Base-by-base conservation (phyloP, 2,797 vertebrate genomes). In the Ateles fusciceps region DNA sequence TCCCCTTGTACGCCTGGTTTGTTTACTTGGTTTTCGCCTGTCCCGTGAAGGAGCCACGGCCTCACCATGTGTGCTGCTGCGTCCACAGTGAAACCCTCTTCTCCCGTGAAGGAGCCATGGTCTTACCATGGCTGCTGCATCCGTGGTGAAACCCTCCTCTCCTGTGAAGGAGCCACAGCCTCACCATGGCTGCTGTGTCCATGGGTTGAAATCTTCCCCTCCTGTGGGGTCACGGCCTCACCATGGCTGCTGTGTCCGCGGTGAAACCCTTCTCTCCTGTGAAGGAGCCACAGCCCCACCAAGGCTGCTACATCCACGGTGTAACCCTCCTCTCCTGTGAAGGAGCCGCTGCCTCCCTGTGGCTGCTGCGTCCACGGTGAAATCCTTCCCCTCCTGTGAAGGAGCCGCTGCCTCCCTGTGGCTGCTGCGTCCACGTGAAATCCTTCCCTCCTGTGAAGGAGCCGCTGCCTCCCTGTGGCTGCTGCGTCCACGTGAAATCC, bases 311-410 rank as follows among this genome's bases (percentile, higher is more conserved):
- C 3, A 1, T 50, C 48, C 48, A 15, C 14, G 0, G 14, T 50
- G 50, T 17, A 17, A 50, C 4, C 50, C 5, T 50, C 15, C 50
- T 2, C 17, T 50, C 50, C 50, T 19, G 15, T 50, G 50, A 14
- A 48, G 48, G 15, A 50, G 50, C 1, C 50, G 19, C 50, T 0
- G 50, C 15, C 15, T 50, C 15, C 5, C 15, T 14, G 5, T 1
- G 15, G 15, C 50, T 50, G 15, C 50, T 19, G 5, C 0, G 0
- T 19, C 17, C 50, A 50, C 0, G 0, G 1, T 15, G 48, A 50
- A 15, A 50, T 14, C 48, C 15, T 68, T 15, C 64, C 36, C 33
- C n/a, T 36, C 39, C 42, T 4, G 72, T 26, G 39, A 75, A 50
- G 48, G 48, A 48, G 14, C 48, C 48, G 15, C 48, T 0, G 14